Evolutionary conservation across 2,113 vertebrate genomes (phyloP), one percentile per base, ranked within the genome.

Genomic region (Ardeotis arabs): DNA sequence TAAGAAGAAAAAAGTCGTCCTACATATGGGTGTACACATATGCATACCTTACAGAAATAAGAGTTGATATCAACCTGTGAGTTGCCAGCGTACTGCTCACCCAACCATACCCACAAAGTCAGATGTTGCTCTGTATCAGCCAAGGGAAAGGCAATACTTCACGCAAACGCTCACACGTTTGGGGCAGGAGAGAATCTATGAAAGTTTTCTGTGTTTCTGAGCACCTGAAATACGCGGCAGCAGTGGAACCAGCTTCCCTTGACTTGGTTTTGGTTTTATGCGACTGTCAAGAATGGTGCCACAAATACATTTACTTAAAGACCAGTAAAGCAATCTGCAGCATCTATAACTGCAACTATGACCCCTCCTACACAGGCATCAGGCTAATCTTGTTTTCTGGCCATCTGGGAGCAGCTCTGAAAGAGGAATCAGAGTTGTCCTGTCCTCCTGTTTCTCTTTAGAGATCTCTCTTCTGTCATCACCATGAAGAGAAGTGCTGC

Each of bases 111-210:
- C 41, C 31, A 4, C 3, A 12, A 14, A 66, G 6, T 7, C 84
- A 88, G 75, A 35, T 0, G 0, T 1, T 2, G 5, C 29, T 35
- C 56, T 37, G 6, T 33, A 28, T 19, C 53, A 78, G 16, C 47
- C 47, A 44, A 31, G 28, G 24, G 52, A 89, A 76, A 52, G 15
- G 41, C 49, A 69, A 20, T 1, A 29, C 41, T 41, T 41, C 41
- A 44, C 2, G 1, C 16, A 56, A 75, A 50, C 1, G 0, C 12
- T 41, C 0, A 0, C 4, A 0, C 2, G 0, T 15, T 41, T 72
- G 24, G 5, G 11, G 29, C 18, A 21, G 12, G 14, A 17, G 68
- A 60, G 25, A 19, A 6, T 1, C 15, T 25, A 2, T 5, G 20
- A 25, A 72, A 64, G 8, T 14, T 47, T 50, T 49, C 18, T n/a